Evolutionary conservation across 2,888 invertebrate species (phyloP).

Genomic region (Lottia gigantea): DNA sequence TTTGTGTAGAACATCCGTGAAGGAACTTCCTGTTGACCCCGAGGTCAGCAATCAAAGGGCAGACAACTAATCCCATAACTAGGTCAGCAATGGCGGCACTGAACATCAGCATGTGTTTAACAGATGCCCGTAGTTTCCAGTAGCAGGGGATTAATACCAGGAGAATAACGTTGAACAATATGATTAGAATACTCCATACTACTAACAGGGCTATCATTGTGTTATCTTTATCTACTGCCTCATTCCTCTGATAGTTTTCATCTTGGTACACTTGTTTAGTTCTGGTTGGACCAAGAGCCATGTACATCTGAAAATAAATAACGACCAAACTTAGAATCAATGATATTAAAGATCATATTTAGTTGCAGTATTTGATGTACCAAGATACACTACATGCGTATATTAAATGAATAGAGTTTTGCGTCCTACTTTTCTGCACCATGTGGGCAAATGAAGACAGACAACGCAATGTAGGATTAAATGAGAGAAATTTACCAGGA

Average conservation of each 20-base stretch:
- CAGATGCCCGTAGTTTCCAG: constrained; percentile 22
- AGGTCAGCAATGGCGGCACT: constrained; percentile 30
- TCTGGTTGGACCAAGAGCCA: background rate
- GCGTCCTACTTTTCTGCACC: no score
- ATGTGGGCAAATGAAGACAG: no score
- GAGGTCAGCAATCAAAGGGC: constrained; percentile 25
- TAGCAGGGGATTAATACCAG: background rate
- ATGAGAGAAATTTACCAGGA: no score
- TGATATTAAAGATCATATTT: no score
- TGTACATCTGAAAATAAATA: background rate
- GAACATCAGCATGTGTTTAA: constrained; percentile 29
- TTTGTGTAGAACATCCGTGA: constrained; percentile 11
- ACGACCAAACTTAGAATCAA: no score
- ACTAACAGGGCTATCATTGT: constrained; percentile 1
- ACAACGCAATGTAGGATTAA: no score
- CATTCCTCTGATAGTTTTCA: background rate
- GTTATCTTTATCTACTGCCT: background rate
- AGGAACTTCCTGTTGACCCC: constrained; percentile 14
- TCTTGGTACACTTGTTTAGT: background rate
- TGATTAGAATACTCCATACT: background rate
- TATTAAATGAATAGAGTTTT: no score
- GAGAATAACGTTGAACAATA: constrained; percentile 1
- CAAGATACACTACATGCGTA: no score
- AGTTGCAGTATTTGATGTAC: no score
- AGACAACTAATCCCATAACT: constrained; percentile 18